Evolutionary conservation across 2,113 vertebrate species (phyloP), one percentile per base, ranked within the genome.

Genomic region (Salvelinus fontinalis): DNA sequence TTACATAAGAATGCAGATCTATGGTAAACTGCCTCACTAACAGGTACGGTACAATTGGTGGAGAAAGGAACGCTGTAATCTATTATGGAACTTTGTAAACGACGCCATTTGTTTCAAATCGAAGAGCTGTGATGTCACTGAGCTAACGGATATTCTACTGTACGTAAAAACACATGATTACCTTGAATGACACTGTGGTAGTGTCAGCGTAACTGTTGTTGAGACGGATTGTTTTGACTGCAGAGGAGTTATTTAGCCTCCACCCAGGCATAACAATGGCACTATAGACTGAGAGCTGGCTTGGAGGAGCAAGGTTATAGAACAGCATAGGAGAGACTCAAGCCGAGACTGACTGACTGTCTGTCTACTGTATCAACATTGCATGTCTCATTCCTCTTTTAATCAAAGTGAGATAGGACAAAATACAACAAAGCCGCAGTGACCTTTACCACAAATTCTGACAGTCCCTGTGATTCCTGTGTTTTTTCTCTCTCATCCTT

Each of bases 1-100:
- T 48, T 71, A 13, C 51, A 54, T 77, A 51, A 85, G 84, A 89
- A 89, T 92, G 84, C 76, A 81, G 76, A 88, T 90, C 87, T 20
- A 87, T 91, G 79, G n/a, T n/a, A 73, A 44, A 49, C 5, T 44
- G 39, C 39, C 9, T 20, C 16, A 44, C 22, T 26, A 6, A 62
- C 62, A 54, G 14, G 16, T 54, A 54, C 51, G 51, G 12, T 18
- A 18, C 2, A 12, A 44, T 44, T 11, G 51, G 13, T 18, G 51
- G 51, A 54, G 51, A 54, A 54, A 54, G 51, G 51, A 54, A 54
- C 18, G 14, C 51, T 54, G 18, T 44, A 12, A 44, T 44, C 39
- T 9, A 54, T 54, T 18, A 4, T 54, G 51, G 51, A 18, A 54
- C 62, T 34, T 62, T 48, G 64, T 49, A 9, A 49, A 74, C 49